Percentiles rank a stretch among this genome's conserved stretches.
Evolutionary conservation across 2,797 vertebrate species (phyloP).

Genomic region (Valencia hispanica): DNA sequence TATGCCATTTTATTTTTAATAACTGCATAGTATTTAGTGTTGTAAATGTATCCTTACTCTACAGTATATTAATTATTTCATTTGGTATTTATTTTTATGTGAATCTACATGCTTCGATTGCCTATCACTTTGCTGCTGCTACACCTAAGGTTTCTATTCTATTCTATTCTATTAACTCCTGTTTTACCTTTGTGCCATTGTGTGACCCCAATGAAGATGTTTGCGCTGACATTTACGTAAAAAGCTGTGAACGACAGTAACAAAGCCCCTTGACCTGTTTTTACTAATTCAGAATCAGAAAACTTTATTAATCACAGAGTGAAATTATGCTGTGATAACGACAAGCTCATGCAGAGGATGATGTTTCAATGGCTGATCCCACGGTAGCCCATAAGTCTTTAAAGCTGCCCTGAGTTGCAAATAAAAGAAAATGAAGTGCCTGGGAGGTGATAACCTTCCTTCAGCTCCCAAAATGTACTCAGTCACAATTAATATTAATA

Average conservation of each 20-base stretch:
- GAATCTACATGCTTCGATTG: too few species aligned
- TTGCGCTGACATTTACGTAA: background rate
- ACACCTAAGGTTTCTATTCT: too few species aligned
- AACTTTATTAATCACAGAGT: background rate
- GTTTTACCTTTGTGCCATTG: background rate
- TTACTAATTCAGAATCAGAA: background rate
- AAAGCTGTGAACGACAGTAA: background rate
- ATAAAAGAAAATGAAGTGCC: background rate
- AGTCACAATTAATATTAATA: slow-evolving; percentile 3
- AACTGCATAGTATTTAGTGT: too few species aligned
- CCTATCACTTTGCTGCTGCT: too few species aligned
- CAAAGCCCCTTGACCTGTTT: background rate
- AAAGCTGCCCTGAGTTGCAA: background rate
- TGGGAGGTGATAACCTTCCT: background rate
- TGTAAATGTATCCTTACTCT: too few species aligned
- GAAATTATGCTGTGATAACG: background rate
- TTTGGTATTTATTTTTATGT: too few species aligned
- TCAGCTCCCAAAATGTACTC: background rate
- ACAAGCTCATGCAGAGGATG: background rate
- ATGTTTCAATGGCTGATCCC: background rate
- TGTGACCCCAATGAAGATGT: background rate
- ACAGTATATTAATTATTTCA: too few species aligned
- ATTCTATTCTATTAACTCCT: too few species aligned
- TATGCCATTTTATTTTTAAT: too few species aligned
- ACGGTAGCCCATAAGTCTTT: background rate